Evolutionary conservation across 2,797 vertebrate species (phyloP).

Genomic region (Heliangelus exortis): DNA sequence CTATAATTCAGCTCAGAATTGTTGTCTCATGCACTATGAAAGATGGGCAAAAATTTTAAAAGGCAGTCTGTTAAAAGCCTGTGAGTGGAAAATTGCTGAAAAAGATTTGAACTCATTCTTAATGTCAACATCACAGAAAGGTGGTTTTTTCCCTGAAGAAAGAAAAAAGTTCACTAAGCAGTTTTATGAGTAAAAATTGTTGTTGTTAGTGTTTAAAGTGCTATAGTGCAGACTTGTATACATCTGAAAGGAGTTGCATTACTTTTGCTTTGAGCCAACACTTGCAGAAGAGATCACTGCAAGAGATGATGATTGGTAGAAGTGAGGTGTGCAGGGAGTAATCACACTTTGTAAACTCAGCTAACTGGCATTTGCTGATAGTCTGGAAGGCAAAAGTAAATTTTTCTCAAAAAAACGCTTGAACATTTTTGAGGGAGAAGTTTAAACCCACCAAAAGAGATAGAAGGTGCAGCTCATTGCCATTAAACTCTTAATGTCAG

Average conservation of each 20-base stretch:
- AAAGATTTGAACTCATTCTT: background rate
- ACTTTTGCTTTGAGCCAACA: background rate
- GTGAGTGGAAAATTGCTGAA: background rate
- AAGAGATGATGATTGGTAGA: background rate
- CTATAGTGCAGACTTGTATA: background rate
- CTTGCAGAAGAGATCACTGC: background rate
- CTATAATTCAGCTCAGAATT: background rate
- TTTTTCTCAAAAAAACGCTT: background rate
- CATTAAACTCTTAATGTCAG: background rate
- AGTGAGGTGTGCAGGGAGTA: background rate
- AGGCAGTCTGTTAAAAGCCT: background rate
- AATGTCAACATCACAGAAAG: background rate
- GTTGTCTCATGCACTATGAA: background rate
- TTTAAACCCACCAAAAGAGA: background rate
- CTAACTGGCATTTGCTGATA: background rate
- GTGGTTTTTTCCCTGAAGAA: background rate
- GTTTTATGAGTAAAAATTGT: background rate
- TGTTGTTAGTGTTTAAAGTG: background rate
- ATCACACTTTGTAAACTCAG: background rate
- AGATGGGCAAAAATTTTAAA: background rate
- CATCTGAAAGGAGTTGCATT: background rate
- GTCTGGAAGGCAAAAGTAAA: background rate
- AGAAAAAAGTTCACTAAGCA: background rate
- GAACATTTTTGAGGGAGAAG: background rate
- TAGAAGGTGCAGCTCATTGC: background rate